Conservation (phyloP, 2,888 invertebrate species). For the Deladenus siricidicola region DNA sequence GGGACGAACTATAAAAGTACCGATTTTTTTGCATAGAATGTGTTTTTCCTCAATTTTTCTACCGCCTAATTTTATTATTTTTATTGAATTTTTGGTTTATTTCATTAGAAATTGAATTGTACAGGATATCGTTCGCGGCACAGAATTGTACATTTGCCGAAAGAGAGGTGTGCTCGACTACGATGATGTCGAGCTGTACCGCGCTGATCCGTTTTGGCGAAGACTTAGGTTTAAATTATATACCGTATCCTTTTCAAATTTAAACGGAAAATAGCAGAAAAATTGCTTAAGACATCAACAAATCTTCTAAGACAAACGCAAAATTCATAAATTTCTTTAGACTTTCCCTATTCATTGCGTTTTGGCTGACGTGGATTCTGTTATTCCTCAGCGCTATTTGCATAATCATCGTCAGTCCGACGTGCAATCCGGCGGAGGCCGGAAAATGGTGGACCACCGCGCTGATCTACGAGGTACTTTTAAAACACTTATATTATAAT, state of each 20-base stretch:
- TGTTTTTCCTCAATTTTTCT: too few relatives aligned
- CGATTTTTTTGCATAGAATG: too few relatives aligned
- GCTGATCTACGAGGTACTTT: constrained; percentile 41
- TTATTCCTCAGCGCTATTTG: constrained; percentile 37
- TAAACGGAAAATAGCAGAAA: too few relatives aligned
- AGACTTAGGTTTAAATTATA: constrained; percentile 24
- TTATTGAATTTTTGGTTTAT: not conserved
- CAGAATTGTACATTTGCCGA: constrained; percentile 9
- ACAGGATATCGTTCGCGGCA: too few relatives aligned
- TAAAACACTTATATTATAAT: not conserved
- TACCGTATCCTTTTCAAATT: not conserved
- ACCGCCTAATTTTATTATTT: not conserved
- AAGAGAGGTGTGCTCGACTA: constrained; percentile 28
- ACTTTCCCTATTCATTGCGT: constrained; percentile 27
- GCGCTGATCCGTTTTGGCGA: constrained; percentile 37
- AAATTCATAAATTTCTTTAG: constrained; percentile 31
- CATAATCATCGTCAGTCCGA: constrained; percentile 36
- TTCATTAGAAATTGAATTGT: not conserved
- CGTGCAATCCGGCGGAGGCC: constrained; percentile 24
- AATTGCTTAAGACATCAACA: too few relatives aligned
- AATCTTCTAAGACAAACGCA: too few relatives aligned
- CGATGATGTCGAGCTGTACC: constrained; percentile 30
- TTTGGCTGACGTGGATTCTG: constrained; percentile 39
- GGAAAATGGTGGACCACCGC: constrained; percentile 45
- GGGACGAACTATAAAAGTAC: too few relatives aligned